Conservation (phyloP, 2,797 vertebrate species). For the Enteromius viviparus region DNA sequence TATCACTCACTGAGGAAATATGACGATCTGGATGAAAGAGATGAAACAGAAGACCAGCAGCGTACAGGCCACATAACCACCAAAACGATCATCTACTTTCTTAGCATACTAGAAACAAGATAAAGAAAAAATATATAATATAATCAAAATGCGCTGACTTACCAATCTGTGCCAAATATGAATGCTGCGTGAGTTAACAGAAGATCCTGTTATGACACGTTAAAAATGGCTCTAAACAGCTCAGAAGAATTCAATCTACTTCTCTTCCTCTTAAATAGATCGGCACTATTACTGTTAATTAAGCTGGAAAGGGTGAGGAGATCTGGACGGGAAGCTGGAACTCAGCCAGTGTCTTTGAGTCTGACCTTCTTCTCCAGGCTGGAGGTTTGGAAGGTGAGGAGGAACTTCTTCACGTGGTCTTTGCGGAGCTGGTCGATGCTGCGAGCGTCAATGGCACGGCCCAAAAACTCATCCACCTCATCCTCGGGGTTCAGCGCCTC, state of each 20-base stretch:
- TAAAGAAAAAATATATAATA: neutral
- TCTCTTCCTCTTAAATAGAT: neutral
- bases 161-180: neutral
- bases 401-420: slow-evolving; percentile 93
- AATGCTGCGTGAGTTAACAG: neutral
- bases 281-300: neutral
- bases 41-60: slow-evolving; percentile 95
- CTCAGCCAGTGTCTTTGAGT: neutral
- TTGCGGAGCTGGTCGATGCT: slow-evolving; percentile 95
- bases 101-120: slow-evolving; percentile 83
- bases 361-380: slow-evolving; percentile 92
- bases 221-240: neutral
- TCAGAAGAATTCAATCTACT: neutral
- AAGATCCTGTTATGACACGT: neutral
- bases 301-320: neutral
- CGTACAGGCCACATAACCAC: slow-evolving; percentile 91
- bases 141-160: neutral
- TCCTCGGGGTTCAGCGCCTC: slow-evolving; percentile 94
- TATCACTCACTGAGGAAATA: slow-evolving; percentile 91
- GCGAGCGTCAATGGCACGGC: slow-evolving; percentile 91
- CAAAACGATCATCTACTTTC: slow-evolving; percentile 93
- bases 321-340: slow-evolving; percentile 12
- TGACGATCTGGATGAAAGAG: slow-evolving; percentile 91
- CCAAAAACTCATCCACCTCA: slow-evolving; percentile 93
- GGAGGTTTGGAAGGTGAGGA: slow-evolving; percentile 93